These are phyloP conservation scores for Willisornis vidua DNA, from an alignment of 2,113 vertebrate genomes.

Conservation along the genomic window DNA sequence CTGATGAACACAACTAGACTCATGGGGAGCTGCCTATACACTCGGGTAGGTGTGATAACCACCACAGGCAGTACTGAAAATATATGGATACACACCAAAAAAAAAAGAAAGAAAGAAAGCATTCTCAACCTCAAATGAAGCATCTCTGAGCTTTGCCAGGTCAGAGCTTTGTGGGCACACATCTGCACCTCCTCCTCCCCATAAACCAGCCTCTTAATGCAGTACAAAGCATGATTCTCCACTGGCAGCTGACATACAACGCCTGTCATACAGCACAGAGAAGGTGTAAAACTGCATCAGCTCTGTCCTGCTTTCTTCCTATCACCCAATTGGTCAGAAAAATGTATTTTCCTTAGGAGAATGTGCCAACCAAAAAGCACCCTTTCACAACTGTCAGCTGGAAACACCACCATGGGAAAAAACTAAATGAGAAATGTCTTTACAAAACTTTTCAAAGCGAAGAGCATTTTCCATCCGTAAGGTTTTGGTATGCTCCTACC, in stretches of 20 bases:
- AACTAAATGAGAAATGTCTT: neutral
- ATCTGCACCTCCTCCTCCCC: neutral
- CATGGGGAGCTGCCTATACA: neutral
- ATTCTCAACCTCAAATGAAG: accelerated
- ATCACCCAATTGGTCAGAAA: neutral
- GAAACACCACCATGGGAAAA: neutral
- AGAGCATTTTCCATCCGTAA: neutral
- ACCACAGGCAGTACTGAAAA: neutral
- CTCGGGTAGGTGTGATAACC: neutral
- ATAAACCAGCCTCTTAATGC: neutral
- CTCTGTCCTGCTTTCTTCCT: neutral
- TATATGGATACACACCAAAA: accelerated
- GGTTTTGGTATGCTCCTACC: neutral
- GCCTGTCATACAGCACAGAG: neutral
- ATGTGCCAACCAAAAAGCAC: neutral
- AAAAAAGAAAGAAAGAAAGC: neutral
- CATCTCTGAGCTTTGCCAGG: neutral
- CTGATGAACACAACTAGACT: neutral
- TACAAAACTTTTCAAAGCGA: neutral
- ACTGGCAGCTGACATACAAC: neutral
- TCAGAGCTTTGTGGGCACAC: neutral
- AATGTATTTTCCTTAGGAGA: neutral
- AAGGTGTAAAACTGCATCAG: neutral
- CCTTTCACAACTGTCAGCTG: neutral
- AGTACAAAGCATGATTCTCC: neutral